Evolutionary conservation across 2,113 vertebrate genomes (phyloP).

Genomic region (Illadopsis cleaveri): DNA sequence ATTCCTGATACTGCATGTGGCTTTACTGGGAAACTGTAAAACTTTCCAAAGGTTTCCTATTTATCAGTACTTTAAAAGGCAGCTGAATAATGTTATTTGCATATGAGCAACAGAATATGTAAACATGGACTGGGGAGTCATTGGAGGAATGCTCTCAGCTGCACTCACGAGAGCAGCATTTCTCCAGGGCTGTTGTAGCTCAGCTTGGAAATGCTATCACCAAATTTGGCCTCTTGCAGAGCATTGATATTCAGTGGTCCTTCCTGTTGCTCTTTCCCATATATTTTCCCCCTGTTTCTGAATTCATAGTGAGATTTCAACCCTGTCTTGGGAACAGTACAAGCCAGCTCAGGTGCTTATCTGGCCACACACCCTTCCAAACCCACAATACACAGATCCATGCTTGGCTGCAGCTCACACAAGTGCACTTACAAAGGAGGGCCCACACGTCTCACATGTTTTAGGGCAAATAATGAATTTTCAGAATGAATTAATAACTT

Average conservation of each 20-base stretch:
- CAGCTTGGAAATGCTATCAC: background rate
- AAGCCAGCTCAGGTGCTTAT: background rate
- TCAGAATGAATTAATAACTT: background rate
- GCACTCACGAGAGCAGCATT: background rate
- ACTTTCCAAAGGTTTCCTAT: background rate
- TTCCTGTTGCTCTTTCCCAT: background rate
- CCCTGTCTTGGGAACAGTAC: background rate
- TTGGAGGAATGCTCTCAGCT: background rate
- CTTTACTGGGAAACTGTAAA: background rate
- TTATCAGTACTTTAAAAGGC: background rate
- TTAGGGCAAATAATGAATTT: background rate
- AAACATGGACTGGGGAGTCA: background rate
- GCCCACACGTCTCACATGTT: background rate
- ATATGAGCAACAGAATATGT: background rate
- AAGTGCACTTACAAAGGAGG: background rate
- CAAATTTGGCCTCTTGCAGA: background rate
- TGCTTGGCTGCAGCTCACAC: background rate
- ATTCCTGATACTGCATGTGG: background rate
- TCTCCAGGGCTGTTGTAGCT: background rate
- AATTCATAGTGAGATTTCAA: background rate
- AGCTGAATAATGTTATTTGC: conserved; percentile 39
- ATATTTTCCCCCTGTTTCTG: background rate
- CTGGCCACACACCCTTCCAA: background rate
- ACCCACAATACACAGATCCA: background rate
- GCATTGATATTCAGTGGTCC: background rate